Evolutionary conservation across 2,113 vertebrate genomes (phyloP).

Genomic region (Brachypodius melanocephalos): DNA sequence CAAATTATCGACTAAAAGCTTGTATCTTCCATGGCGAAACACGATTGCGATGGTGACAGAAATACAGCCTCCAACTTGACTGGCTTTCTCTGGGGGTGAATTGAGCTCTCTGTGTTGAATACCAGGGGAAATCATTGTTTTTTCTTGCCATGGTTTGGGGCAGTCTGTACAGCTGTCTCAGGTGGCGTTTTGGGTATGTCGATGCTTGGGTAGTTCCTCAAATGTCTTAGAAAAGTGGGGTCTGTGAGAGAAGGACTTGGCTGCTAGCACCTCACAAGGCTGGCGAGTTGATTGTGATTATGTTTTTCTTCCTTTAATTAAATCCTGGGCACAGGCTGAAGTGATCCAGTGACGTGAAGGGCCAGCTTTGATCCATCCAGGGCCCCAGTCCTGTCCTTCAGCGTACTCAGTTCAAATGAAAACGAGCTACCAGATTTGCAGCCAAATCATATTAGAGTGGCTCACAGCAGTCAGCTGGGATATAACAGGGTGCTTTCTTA

Average conservation of each 20-base stretch:
- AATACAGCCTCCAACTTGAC: background rate
- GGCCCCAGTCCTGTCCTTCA: background rate
- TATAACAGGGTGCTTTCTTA: conserved; percentile 40
- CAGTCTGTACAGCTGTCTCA: background rate
- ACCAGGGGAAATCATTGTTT: background rate
- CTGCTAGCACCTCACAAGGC: background rate
- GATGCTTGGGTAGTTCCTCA: background rate
- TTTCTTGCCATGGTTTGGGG: background rate
- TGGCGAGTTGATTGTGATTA: background rate
- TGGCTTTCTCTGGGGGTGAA: background rate
- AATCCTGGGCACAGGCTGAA: background rate
- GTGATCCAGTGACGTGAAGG: background rate
- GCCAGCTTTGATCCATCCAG: conserved; percentile 28
- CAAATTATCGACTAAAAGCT: background rate
- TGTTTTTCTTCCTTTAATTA: conserved; percentile 36
- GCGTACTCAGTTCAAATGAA: background rate
- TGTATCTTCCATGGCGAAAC: background rate
- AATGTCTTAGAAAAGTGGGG: background rate
- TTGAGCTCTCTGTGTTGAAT: background rate
- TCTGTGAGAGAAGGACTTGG: background rate
- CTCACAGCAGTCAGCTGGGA: background rate
- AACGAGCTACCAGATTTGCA: conserved; percentile 24
- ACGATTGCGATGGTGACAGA: background rate
- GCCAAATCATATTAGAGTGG: conserved; percentile 24
- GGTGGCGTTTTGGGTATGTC: background rate